These are phyloP conservation scores for Oasisia sp. DNA, from an alignment of 2,888 invertebrate genomes.

Conservation along the genomic window DNA sequence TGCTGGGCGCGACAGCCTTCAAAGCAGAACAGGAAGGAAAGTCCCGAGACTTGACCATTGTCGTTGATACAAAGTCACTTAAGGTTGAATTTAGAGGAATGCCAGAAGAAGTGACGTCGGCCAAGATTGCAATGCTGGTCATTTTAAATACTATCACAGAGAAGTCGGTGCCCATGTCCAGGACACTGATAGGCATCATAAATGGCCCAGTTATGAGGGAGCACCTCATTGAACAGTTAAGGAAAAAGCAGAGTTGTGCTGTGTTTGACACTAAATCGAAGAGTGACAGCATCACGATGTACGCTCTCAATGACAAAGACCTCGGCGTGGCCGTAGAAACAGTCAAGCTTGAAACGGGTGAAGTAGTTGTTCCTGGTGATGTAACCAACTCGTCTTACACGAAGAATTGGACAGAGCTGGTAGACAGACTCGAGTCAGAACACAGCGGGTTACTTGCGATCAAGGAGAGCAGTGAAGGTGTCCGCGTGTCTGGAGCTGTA, in stretches of 20 bases:
- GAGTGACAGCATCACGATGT: no score
- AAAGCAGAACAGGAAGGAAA: background rate
- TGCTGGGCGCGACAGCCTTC: constrained; percentile 20
- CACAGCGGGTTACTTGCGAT: background rate
- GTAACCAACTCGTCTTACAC: background rate
- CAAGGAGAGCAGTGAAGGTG: background rate
- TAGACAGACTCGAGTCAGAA: background rate
- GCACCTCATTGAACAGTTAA: background rate
- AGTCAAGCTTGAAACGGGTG: no score
- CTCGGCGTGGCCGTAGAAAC: no score
- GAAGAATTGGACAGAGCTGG: background rate
- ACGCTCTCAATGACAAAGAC: no score
- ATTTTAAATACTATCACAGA: constrained; percentile 7
- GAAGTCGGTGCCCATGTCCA: background rate
- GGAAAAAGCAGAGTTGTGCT: background rate
- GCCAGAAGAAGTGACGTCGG: constrained; percentile 21
- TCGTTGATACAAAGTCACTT: background rate
- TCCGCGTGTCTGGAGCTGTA: background rate
- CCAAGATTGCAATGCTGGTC: constrained; percentile 24
- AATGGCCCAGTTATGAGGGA: background rate
- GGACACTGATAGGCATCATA: background rate
- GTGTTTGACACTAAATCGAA: no score
- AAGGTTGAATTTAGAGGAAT: constrained; percentile 19
- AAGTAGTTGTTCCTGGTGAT: background rate
- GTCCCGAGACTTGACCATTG: background rate